Base-by-base conservation (phyloP, 2,888 invertebrate species). In the Platyscelio sp. region DNA sequence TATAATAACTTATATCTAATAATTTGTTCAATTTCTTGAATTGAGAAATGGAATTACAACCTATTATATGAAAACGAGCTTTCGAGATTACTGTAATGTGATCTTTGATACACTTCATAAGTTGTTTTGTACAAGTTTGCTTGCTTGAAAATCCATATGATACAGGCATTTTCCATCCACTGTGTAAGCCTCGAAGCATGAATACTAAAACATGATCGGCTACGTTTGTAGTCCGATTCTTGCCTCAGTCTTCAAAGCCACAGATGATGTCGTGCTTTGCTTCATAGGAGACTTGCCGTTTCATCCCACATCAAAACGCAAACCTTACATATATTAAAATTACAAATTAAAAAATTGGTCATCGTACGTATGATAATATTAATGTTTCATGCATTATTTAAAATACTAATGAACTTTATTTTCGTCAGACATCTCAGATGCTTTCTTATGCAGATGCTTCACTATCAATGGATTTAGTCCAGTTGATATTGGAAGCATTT, bases 181-280 rank as follows among this genome's bases (percentile, higher is more conserved):
- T 29, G n/a, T 61, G 2, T n/a, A 61, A 22, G 4, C 61, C 61
- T 24, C 40, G 61, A 2, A 61, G 15, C 61, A 61, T 61, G 40
- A 61, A 61, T 6, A 61, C 61, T 15, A 61, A 15, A 0, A 15
- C 61, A 13, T 61, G 61, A 24, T 61, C 61, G 5, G 61, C 61
- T 6, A 61, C 22, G 2, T 24, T 40, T 9, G 18, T 22, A 1
- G 40, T 40, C 24, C 61, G 26, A 13, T 22, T 40, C 0, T 7
- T 61, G 18, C 61, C 61, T 40, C 61, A 61, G 33, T 58, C 58
- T 33, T 58, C 58, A 11, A 27, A 58, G 5, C 58, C 58, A 43
- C 33, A 24, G 2, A 61, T 61, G 33, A 33, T 33, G 20, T 58
- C 58, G 3, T 11, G 46, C 15, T 46, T 46, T 2, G 15, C n/a